phyloP scores from a whole-genome alignment of 1,140 invertebrate species.

The Heliconius melpomene region DNA sequence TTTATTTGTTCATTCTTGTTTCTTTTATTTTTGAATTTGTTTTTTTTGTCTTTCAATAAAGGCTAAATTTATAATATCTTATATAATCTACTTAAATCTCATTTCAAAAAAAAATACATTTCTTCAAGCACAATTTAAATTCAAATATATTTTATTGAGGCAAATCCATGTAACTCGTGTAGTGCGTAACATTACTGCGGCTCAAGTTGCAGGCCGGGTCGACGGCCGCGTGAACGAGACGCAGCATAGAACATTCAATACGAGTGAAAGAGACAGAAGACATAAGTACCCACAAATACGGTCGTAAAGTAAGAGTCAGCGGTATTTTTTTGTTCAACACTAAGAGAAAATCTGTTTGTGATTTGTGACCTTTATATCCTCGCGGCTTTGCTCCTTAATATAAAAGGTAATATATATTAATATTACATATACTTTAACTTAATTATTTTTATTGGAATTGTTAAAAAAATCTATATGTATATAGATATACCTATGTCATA shows the following conservation, averaged over 20 bases:
- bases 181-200: slow-evolving; percentile 40
- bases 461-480: too few relatives aligned
- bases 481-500: too few relatives aligned
- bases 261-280: slow-evolving; percentile 44
- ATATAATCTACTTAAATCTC: too few relatives aligned
- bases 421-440: not conserved
- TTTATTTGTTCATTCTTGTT: too few relatives aligned
- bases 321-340: slow-evolving; percentile 59
- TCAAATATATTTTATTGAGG: not conserved
- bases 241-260: slow-evolving; percentile 18
- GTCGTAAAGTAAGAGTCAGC: slow-evolving; percentile 64
- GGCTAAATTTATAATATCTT: too few relatives aligned
- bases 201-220: slow-evolving; percentile 51
- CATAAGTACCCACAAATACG: slow-evolving; percentile 57
- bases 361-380: slow-evolving; percentile 33
- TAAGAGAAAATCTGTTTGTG: slow-evolving; percentile 44
- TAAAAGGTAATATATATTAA: not conserved
- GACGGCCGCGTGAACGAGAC: slow-evolving; percentile 62
- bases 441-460: not conserved
- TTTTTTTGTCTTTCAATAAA: too few relatives aligned
- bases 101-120: too few relatives aligned
- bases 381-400: not conserved
- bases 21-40: too few relatives aligned
- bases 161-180: slow-evolving; percentile 9
- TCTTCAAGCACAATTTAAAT: not conserved